phyloP scores from a whole-genome alignment of 2,113 vertebrate species.

The Dipodomys ordii region DNA sequence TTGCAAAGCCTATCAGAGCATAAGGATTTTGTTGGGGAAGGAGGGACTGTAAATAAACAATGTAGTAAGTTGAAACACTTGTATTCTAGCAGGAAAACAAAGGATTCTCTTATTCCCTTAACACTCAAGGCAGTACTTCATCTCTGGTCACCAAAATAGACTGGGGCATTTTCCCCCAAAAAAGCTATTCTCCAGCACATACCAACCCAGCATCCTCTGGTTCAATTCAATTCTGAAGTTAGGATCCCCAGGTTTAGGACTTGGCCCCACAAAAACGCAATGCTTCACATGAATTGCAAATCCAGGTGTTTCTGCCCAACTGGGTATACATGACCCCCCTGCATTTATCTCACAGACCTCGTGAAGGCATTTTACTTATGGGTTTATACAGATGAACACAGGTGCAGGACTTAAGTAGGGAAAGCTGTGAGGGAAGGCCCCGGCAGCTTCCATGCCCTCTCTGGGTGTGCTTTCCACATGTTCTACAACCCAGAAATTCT shows the following conservation, averaged over 20 bases:
- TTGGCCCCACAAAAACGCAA: neutral
- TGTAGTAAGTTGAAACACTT: neutral
- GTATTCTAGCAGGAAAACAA: neutral
- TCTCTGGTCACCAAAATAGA: neutral
- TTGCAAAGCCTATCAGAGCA: neutral
- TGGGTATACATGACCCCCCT: neutral
- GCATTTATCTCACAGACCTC: neutral
- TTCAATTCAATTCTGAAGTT: neutral
- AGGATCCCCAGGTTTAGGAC: neutral
- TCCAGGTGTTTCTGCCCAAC: neutral
- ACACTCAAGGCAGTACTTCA: neutral
- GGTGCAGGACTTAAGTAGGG: neutral
- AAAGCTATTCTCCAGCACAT: neutral
- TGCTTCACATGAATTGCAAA: too few species aligned
- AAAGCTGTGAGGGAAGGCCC: too few species aligned
- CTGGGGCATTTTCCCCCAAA: neutral
- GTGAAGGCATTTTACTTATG: neutral
- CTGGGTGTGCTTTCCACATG: neutral
- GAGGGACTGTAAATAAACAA: neutral
- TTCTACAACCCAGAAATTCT: neutral
- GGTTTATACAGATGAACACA: neutral
- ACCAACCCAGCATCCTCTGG: neutral
- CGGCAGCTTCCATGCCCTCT: neutral
- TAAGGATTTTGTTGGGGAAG: neutral
- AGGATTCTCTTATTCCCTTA: neutral